Percentiles rank a stretch among this genome's conserved stretches.
phyloP scores from a whole-genome alignment of 2,797 vertebrate genomes.

The Serranus cabrilla region DNA sequence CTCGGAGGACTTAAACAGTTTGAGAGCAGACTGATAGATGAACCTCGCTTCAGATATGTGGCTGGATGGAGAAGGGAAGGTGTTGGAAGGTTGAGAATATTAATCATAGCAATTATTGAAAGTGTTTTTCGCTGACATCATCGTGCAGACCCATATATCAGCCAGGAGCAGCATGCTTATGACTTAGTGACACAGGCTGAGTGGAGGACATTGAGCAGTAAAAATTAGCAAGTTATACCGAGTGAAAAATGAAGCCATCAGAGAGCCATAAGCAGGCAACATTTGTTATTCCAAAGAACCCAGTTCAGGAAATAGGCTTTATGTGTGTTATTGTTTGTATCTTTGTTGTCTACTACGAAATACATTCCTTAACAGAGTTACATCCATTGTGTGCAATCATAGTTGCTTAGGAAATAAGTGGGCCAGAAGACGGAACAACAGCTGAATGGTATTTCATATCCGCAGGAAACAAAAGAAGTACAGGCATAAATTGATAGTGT shows the following conservation, averaged over 20 bases:
- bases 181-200: constrained; percentile 82
- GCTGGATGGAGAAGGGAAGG: constrained; percentile 88
- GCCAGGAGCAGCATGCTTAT: constrained; percentile 79
- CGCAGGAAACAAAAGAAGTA: constrained; percentile 61
- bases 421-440: constrained; percentile 45
- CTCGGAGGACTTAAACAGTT: constrained; percentile 93
- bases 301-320: constrained; percentile 55
- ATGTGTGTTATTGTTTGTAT: constrained; percentile 65
- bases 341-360: constrained; percentile 47
- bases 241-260: constrained; percentile 84
- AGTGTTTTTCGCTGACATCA: constrained; percentile 95
- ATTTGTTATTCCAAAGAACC: constrained; percentile 76
- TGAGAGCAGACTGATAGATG: constrained; percentile 91
- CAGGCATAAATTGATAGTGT: constrained; percentile 58
- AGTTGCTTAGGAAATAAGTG: constrained; percentile 63
- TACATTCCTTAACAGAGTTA: constrained; percentile 40
- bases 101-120: constrained; percentile 99
- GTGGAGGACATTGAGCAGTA: constrained; percentile 83
- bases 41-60: constrained; percentile 88
- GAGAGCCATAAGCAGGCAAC: constrained; percentile 72
- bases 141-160: constrained; percentile 92
- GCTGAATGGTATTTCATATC: constrained; percentile 49
- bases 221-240: constrained; percentile 83
- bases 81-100: constrained; percentile 94
- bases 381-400: constrained; percentile 48